Percentiles rank a stretch among this genome's conserved stretches.
These are phyloP conservation scores for Gephyroberyx darwinii DNA, from an alignment of 2,797 vertebrate genomes.

Conservation along the genomic window DNA sequence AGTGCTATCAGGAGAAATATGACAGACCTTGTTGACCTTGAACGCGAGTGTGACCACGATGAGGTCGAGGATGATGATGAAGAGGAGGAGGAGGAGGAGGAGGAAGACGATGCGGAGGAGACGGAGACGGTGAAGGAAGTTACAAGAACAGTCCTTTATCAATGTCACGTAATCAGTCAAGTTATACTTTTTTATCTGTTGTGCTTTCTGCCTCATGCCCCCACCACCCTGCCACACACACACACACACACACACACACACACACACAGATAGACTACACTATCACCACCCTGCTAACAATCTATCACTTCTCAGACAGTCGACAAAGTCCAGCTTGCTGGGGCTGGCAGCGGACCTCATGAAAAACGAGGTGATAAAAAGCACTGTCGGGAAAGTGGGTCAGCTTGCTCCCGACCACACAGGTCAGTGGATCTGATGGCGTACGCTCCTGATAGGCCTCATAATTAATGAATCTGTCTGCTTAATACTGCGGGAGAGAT, in stretches of 20 bases:
- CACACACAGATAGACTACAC: not conserved
- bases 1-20: slow-evolving; percentile 7
- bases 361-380: slow-evolving; percentile 43
- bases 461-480: slow-evolving; percentile 48
- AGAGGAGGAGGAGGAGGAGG: too few relatives aligned
- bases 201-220: not conserved
- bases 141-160: not conserved
- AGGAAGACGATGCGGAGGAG: not conserved
- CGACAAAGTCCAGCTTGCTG: slow-evolving; percentile 28
- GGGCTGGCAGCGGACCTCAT: slow-evolving; percentile 26
- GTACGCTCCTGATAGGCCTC: slow-evolving; percentile 31
- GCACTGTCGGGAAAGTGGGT: slow-evolving; percentile 53
- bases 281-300: slow-evolving; percentile 16
- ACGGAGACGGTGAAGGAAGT: not conserved
- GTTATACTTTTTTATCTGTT: not conserved
- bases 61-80: not conserved
- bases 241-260: not conserved
- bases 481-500: slow-evolving; percentile 28
- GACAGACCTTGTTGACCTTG: not conserved
- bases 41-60: not conserved
- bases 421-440: slow-evolving; percentile 36
- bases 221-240: not conserved
- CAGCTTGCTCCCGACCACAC: slow-evolving; percentile 39
- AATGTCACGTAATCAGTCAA: not conserved
- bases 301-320: slow-evolving; percentile 32